A percentile compares a stretch with the other conserved stretches of the same genome.
Conservation (phyloP, 2,113 vertebrate genomes). For the Bucco capensis region DNA sequence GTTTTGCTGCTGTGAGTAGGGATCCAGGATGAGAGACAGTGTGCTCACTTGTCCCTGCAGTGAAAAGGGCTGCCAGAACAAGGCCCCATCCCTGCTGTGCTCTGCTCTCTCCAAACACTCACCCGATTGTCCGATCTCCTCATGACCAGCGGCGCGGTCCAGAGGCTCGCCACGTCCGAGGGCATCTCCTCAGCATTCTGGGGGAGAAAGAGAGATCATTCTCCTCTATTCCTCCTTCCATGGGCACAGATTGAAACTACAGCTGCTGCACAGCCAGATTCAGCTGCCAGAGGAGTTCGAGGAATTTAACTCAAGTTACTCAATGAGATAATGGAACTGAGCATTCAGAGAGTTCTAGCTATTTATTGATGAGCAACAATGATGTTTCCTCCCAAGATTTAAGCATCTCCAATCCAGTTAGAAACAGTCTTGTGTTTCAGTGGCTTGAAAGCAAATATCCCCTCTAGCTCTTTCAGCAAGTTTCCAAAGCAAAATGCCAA, state of each 20-base stretch:
- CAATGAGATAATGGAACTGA: not conserved
- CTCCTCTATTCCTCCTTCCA: not conserved
- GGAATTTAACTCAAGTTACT: not conserved
- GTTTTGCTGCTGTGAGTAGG: fast-evolving
- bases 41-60: fast-evolving
- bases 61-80: not conserved
- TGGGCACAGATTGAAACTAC: not conserved
- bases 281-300: not conserved
- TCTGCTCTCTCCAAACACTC: not conserved
- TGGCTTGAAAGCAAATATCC: not conserved
- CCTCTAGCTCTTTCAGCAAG: not conserved
- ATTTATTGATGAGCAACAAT: not conserved
- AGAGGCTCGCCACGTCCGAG: slow-evolving; percentile 82
- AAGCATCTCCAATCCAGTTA: not conserved
- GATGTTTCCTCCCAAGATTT: not conserved
- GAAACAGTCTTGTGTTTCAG: not conserved
- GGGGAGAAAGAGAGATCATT: not conserved
- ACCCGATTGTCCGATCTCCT: slow-evolving; percentile 50
- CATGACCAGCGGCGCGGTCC: slow-evolving; percentile 88
- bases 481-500: not conserved
- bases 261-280: not conserved
- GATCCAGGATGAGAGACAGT: not conserved
- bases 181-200: slow-evolving; percentile 82
- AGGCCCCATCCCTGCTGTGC: fast-evolving
- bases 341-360: fast-evolving